Evolutionary conservation across 2,888 invertebrate genomes (phyloP).

Genomic region (Nomada lathburiana): DNA sequence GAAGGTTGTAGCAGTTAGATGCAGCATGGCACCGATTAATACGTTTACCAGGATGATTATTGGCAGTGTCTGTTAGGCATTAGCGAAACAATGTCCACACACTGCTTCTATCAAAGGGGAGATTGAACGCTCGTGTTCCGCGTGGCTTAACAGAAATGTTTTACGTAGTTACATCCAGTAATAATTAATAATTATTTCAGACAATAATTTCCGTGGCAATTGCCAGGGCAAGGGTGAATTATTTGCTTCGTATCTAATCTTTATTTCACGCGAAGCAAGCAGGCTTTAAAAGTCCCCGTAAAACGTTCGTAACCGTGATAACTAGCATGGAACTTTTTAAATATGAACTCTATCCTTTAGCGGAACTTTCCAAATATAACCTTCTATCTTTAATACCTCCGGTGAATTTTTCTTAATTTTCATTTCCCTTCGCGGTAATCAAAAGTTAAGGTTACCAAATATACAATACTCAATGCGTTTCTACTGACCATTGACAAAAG

Average conservation of each 20-base stretch:
- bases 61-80: slow-evolving; percentile 40
- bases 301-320: neutral
- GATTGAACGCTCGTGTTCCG: slow-evolving; percentile 2
- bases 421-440: no score
- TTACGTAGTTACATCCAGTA: neutral
- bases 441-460: no score
- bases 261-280: neutral
- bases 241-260: neutral
- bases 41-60: slow-evolving; percentile 46
- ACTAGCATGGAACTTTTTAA: neutral
- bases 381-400: neutral
- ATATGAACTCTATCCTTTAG: slow-evolving; percentile 6
- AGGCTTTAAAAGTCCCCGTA: neutral
- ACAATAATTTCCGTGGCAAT: no score
- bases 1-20: slow-evolving; percentile 22
- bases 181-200: no score
- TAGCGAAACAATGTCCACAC: slow-evolving; percentile 34
- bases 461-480: no score
- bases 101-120: slow-evolving; percentile 37
- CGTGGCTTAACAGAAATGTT: slow-evolving; percentile 25
- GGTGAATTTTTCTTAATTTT: neutral
- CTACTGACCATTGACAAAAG: no score
- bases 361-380: neutral
- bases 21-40: slow-evolving; percentile 39
- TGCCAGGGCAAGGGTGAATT: no score